Percentiles rank a stretch among this genome's conserved stretches.
Evolutionary conservation across 1,140 invertebrate genomes (phyloP).

Genomic region (Pseudachorutes palmiensis): DNA sequence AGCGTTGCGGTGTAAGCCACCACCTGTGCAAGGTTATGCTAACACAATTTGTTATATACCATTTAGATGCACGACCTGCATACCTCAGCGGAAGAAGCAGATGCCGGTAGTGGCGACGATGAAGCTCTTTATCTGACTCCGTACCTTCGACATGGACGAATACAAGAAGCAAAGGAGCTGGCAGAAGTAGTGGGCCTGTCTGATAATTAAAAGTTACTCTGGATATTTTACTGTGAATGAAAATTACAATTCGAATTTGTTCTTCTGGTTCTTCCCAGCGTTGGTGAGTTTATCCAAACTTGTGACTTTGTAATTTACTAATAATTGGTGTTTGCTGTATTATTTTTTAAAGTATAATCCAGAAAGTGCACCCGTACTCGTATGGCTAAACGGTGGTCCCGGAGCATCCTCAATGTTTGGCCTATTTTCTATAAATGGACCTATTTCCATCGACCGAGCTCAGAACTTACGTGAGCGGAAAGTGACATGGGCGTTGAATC

Average conservation of each 20-base stretch:
- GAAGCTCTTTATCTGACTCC: background rate
- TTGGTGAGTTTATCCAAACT: conserved; percentile 40
- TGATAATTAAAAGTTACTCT: conserved; percentile 48
- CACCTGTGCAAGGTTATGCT: too few relatives aligned
- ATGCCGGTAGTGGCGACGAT: background rate
- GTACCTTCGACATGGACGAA: background rate
- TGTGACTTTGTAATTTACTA: background rate
- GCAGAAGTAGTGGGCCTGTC: background rate
- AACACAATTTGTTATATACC: too few relatives aligned
- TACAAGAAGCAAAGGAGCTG: background rate
- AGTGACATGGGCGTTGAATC: conserved; percentile 45
- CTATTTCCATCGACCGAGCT: conserved; percentile 43
- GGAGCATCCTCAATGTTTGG: conserved; percentile 49
- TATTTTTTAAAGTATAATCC: conserved; percentile 33
- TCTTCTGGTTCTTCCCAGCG: conserved; percentile 83
- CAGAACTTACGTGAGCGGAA: conserved; percentile 45
- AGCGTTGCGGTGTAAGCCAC: too few relatives aligned
- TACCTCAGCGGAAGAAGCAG: background rate
- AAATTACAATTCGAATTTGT: conserved; percentile 67
- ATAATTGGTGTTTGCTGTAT: background rate
- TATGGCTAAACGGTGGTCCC: conserved; percentile 52
- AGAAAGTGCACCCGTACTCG: conserved; percentile 43
- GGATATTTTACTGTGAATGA: conserved; percentile 69
- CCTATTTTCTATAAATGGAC: conserved; percentile 49
- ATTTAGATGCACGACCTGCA: too few relatives aligned